phyloP scores from a whole-genome alignment of 1,140 invertebrate genomes.

The Zaprionus ornatus region DNA sequence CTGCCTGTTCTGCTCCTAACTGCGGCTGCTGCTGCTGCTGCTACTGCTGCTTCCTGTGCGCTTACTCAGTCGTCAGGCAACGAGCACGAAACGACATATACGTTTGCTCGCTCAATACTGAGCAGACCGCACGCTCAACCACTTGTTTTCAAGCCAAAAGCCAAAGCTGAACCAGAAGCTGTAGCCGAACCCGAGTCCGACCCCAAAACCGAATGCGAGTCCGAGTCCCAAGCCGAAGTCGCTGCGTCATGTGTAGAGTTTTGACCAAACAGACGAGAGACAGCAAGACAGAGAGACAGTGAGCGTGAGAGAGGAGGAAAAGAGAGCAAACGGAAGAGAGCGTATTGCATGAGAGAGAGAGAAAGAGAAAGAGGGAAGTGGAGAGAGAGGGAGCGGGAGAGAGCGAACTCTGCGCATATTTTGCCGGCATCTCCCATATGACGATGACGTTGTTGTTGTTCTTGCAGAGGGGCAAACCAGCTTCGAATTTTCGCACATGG shows the following conservation, averaged over 20 bases:
- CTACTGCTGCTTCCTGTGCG: slow-evolving; percentile 51
- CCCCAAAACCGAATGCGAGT: neutral
- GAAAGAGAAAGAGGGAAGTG: neutral
- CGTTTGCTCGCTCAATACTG: slow-evolving; percentile 76
- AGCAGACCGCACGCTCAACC: slow-evolving; percentile 71
- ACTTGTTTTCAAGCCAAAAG: slow-evolving; percentile 80
- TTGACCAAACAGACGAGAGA: slow-evolving; percentile 16
- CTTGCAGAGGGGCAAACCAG: slow-evolving; percentile 30
- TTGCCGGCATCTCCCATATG: slow-evolving; percentile 54
- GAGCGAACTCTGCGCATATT: slow-evolving; percentile 30
- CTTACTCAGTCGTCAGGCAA: slow-evolving; percentile 59
- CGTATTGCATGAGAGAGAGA: neutral
- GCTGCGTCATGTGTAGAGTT: slow-evolving; percentile 64
- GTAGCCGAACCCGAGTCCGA: slow-evolving; percentile 24
- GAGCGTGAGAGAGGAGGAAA: neutral
- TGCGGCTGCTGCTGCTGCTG: slow-evolving; percentile 24
- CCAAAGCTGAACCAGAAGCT: slow-evolving; percentile 42
- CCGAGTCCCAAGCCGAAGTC: slow-evolving; percentile 15
- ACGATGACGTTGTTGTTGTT: slow-evolving; percentile 22
- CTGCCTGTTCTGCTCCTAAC: slow-evolving; percentile 32
- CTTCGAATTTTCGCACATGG: slow-evolving; percentile 49
- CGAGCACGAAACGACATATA: slow-evolving; percentile 71
- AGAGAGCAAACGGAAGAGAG: neutral
- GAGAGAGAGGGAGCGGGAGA: neutral
- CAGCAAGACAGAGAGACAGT: slow-evolving; percentile 6